Evolutionary conservation across 2,888 invertebrate genomes (phyloP).

Genomic region (Globia sparganii): DNA sequence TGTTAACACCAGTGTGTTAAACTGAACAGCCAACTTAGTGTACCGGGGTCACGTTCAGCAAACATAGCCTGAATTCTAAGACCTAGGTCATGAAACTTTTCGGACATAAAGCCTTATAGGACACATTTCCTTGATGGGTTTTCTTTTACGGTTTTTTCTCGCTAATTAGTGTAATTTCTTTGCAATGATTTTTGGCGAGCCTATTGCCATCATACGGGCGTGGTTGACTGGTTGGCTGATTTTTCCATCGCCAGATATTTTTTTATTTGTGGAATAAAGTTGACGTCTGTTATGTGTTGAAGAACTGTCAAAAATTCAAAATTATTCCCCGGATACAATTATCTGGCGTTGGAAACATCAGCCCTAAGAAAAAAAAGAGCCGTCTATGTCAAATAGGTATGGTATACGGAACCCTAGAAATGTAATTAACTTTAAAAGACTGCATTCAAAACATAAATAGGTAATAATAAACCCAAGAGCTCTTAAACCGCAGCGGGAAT

Average conservation of each 20-base stretch:
- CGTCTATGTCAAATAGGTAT: background rate
- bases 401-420: background rate
- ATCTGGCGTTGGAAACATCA: too few species aligned
- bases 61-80: constrained; percentile 33
- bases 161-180: background rate
- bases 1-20: constrained; percentile 25
- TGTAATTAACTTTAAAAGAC: background rate
- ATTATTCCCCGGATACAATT: too few species aligned
- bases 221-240: background rate
- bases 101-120: constrained; percentile 9
- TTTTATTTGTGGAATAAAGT: too few species aligned
- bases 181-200: too few species aligned
- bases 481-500: too few species aligned
- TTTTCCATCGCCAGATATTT: too few species aligned
- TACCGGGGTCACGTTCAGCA: constrained; percentile 43
- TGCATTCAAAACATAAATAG: background rate
- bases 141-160: constrained; percentile 1
- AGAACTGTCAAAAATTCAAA: too few species aligned
- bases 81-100: constrained; percentile 15
- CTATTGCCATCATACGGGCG: background rate
- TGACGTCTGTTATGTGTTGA: too few species aligned
- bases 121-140: constrained; percentile 1
- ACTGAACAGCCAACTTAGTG: constrained; percentile 24
- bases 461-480: background rate
- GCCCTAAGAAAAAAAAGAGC: background rate